These are phyloP conservation scores for Lutra lutra DNA, from an alignment of 2,797 vertebrate genomes.

Conservation along the genomic window DNA sequence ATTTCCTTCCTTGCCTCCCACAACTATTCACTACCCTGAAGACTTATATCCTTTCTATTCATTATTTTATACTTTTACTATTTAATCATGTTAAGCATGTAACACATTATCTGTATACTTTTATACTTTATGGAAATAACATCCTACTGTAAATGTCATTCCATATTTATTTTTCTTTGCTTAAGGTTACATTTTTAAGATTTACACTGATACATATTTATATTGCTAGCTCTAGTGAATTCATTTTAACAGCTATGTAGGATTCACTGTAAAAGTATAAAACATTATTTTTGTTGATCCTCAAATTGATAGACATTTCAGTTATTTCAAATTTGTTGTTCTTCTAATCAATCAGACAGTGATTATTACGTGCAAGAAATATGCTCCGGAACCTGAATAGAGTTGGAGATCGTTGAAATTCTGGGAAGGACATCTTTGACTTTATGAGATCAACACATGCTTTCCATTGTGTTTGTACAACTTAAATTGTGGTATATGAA, in stretches of 20 bases:
- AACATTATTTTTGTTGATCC: neutral
- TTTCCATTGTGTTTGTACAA: neutral
- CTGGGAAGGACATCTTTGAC: neutral
- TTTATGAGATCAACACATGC: neutral
- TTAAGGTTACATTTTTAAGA: constrained; percentile 27
- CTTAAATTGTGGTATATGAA: neutral
- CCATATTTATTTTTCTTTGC: neutral
- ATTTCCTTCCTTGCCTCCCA: neutral
- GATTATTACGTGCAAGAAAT: neutral
- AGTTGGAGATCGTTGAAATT: neutral
- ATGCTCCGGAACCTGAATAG: neutral
- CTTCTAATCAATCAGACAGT: neutral
- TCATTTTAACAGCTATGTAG: neutral
- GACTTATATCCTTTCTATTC: neutral
- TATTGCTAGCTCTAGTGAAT: neutral
- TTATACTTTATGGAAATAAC: neutral
- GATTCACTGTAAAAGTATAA: neutral
- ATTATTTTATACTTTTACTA: constrained; percentile 17
- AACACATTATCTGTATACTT: neutral
- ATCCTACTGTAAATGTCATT: neutral
- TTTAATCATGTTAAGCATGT: neutral
- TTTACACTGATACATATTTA: neutral
- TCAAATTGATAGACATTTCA: neutral
- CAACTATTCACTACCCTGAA: neutral
- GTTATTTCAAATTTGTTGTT: neutral